Percentiles rank a stretch among this genome's conserved stretches.
phyloP scores from a whole-genome alignment of 2,113 vertebrate genomes.

The Catharus bicknelli region DNA sequence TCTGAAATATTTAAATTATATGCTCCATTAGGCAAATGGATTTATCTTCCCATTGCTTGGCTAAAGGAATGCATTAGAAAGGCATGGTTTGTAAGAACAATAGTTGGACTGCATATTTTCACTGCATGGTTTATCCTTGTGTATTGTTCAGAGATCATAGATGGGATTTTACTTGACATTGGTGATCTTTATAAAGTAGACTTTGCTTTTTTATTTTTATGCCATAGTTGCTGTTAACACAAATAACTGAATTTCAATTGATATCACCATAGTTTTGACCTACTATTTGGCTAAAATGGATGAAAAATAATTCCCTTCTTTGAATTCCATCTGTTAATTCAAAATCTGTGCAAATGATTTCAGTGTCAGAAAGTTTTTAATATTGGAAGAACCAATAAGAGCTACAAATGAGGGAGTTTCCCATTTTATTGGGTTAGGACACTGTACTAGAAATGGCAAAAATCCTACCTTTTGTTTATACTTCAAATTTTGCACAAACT shows the following conservation, averaged over 20 bases:
- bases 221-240: neutral
- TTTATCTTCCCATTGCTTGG: slow-evolving; percentile 34
- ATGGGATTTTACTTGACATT: neutral
- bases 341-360: neutral
- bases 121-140: neutral
- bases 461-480: neutral
- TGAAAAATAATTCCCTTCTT: neutral
- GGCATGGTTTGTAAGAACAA: slow-evolving; percentile 10
- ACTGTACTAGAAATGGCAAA: neutral
- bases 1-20: slow-evolving; percentile 38
- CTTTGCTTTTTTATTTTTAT: neutral
- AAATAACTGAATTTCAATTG: neutral
- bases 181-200: neutral
- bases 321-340: neutral
- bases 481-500: neutral
- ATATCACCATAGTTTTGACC: neutral
- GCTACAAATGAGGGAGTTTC: neutral
- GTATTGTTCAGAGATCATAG: neutral
- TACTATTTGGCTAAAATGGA: neutral
- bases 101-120: slow-evolving; percentile 3
- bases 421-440: neutral
- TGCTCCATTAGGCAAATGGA: slow-evolving; percentile 25
- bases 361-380: neutral
- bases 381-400: neutral
- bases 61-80: slow-evolving; percentile 20